These are phyloP conservation scores for Phyllostomus discolor DNA, from an alignment of 2,113 vertebrate species.

Conservation along the genomic window DNA sequence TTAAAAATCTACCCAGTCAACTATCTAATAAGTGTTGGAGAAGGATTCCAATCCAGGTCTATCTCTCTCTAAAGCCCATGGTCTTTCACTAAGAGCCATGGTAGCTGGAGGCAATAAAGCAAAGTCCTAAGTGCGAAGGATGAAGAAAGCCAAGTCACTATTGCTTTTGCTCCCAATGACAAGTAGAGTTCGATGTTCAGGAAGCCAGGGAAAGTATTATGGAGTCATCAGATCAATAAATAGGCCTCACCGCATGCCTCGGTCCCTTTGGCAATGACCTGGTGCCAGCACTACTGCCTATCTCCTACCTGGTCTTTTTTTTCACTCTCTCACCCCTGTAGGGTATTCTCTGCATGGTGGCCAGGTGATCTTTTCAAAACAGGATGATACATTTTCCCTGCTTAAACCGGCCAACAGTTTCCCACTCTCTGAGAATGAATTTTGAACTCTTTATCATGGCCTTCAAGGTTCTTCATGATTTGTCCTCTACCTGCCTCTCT, in stretches of 20 bases:
- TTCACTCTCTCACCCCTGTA: neutral
- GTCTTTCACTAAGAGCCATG: neutral
- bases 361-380: neutral
- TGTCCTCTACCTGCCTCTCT: neutral
- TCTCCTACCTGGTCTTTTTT: neutral
- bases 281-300: fast-evolving
- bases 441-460: neutral
- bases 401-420: neutral
- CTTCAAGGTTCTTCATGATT: neutral
- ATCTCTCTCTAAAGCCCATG: neutral
- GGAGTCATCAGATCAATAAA: neutral
- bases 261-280: neutral
- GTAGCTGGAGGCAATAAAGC: neutral
- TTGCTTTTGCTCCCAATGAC: neutral
- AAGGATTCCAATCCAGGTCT: neutral
- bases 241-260: neutral
- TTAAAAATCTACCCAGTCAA: neutral
- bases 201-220: neutral
- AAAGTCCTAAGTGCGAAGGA: neutral
- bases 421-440: neutral
- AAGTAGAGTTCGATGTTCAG: neutral
- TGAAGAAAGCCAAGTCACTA: neutral
- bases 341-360: neutral
- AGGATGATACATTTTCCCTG: neutral
- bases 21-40: neutral